A percentile compares a stretch with the other conserved stretches of the same genome.
Evolutionary conservation across 2,888 invertebrate species (phyloP).

Genomic region (Branchinecta sandiegonensis): DNA sequence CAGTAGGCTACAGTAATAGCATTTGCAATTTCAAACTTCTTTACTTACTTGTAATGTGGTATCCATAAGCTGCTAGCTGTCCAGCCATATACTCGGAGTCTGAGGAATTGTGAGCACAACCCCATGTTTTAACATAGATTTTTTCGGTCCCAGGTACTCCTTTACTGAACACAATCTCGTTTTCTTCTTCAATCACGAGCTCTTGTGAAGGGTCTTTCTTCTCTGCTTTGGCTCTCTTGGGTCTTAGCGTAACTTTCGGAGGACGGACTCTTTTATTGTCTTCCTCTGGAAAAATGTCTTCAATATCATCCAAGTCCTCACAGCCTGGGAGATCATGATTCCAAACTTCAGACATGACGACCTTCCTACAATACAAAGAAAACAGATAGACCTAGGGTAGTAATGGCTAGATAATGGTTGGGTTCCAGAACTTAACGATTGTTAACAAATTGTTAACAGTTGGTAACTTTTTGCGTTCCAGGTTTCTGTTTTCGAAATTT

Average conservation of each 20-base stretch:
- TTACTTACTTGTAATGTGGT: constrained; percentile 49
- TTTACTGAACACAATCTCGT: constrained; percentile 28
- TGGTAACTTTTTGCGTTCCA: too few relatives aligned
- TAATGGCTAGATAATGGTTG: too few relatives aligned
- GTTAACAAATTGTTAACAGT: too few relatives aligned
- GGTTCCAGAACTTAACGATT: too few relatives aligned
- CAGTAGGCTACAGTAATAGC: too few relatives aligned
- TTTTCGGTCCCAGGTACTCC: constrained; percentile 51
- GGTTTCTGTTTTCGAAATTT: too few relatives aligned
- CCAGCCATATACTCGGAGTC: constrained; percentile 99
- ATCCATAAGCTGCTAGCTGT: constrained; percentile 72
- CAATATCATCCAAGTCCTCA: constrained; percentile 65
- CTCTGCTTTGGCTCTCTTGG: background rate
- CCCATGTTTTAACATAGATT: constrained; percentile 87
- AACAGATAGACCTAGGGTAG: too few relatives aligned
- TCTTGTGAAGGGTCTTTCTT: background rate
- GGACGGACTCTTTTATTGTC: constrained; percentile 16
- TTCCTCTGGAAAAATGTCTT: constrained; percentile 39
- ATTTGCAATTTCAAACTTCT: too few relatives aligned
- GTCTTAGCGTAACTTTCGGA: background rate
- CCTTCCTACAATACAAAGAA: background rate
- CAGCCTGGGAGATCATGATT: constrained; percentile 38
- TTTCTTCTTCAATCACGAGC: background rate
- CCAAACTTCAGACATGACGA: background rate
- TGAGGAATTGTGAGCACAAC: constrained; percentile 92